phyloP scores from a whole-genome alignment of 2,113 vertebrate genomes.

The Cinclus mexicanus region DNA sequence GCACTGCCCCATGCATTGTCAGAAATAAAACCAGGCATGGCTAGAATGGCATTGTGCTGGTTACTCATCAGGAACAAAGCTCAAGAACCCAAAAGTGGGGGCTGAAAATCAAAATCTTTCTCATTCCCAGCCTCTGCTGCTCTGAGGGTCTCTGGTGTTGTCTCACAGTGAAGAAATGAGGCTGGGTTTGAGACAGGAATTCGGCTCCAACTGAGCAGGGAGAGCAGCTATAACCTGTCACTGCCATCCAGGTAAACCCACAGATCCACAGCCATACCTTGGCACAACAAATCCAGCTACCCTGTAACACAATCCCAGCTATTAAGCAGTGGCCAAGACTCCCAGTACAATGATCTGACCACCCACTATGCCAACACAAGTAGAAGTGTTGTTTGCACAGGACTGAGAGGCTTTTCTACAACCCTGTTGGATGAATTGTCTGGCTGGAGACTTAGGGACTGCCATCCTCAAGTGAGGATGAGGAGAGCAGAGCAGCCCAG shows the following conservation, averaged over 20 bases:
- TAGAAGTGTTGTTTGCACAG: fast-evolving
- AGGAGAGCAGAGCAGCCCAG: background rate
- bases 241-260: background rate
- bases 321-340: background rate
- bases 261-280: background rate
- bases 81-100: background rate
- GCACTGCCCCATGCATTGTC: background rate
- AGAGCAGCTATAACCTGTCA: background rate
- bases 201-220: background rate
- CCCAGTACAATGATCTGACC: fast-evolving
- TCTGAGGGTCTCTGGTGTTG: background rate
- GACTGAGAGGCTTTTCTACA: background rate
- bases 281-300: background rate
- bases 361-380: background rate
- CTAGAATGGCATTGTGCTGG: background rate
- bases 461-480: background rate
- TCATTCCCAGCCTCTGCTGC: background rate
- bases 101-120: background rate
- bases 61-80: background rate
- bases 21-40: background rate
- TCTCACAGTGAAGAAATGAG: fast-evolving
- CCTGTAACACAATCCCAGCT: background rate
- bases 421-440: background rate
- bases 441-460: background rate
- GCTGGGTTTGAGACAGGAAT: background rate